Base-by-base conservation (phyloP, 2,797 vertebrate genomes). In the Triplophysa bombifrons region DNA sequence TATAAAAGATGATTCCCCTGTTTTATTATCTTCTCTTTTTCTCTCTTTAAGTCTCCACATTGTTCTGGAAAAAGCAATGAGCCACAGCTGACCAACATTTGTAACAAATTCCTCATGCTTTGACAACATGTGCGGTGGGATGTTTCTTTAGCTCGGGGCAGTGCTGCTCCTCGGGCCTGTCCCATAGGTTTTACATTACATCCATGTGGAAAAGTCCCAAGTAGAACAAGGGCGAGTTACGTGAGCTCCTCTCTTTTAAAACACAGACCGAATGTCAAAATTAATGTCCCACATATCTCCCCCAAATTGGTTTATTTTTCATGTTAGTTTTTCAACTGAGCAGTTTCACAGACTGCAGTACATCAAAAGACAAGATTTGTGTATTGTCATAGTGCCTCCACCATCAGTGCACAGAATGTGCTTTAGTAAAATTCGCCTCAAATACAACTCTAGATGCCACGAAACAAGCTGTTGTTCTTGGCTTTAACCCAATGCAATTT, bases 31-130 rank as follows among this genome's bases (percentile, higher is more conserved):
- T 55, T 48, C 34, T 72, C 20, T 72, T 56, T 69, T 53, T 41
- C 75, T 70, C 41, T 71, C 38, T 58, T 65, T 64, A 11, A 67
- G 87, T 87, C 86, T 80, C 84, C 67, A 34, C 2, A 63, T 76
- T 79, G 74, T 69, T 61, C 69, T 48, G 66, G 34, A 51, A 78
- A 86, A 81, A 71, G 65, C 80, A 78, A 71, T 25, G 16, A 80
- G 77, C 83, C 89, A 88, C 92, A 94, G 92, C 93, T 94, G 93
- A 94, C 91, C 89, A 88, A 89, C 92, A 94, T 94, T 93, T 92
- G 91, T 93, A 93, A 94, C 92, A 92, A 91, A 93, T 94, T 93
- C 90, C 90, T 93, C 87, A 88, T 90, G 90, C 84, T 90, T 90
- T 93, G 92, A 92, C 91, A 92, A 92, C 88, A 90, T 88, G 90